Evolutionary conservation across 2,113 vertebrate genomes (phyloP), one percentile per base, ranked within the genome.

Genomic region (Nibea coibor): DNA sequence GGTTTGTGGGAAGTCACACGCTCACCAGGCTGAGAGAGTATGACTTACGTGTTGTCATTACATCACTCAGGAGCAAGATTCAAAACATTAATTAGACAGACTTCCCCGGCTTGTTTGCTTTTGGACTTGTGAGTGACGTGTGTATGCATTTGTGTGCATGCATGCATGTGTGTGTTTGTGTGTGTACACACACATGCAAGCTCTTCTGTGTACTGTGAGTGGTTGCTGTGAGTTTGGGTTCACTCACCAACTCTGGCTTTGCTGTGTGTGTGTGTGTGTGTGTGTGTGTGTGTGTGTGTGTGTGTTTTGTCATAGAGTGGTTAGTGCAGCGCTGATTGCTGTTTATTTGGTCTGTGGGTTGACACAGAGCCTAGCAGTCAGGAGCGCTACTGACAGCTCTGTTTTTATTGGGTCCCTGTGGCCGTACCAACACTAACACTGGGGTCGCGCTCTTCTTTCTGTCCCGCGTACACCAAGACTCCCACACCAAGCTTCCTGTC

Each of bases 271-370:
- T 76, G 72, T 80, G 67, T 72, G 57, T 76, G 72, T 69, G 80
- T 81, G 83, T 82, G 65, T 88, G 57, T 76, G 72, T 80, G 67
- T 72, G 57, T 76, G 72, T 69, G 80, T 81, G 83, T 83, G 65
- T 88, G 77, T 79, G 76, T 85, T 57, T 63, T 89, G 81, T 90
- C 76, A 83, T 58, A 83, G 78, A 76, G 89, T 78, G 84, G 92
- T 91, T 92, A 86, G 87, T 51, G 59, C 73, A 85, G 85, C 15
- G 26, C 90, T 93, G 92, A 93, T 93, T 93, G 91, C 90, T 93
- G 91, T 93, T 93, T 93, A 93, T 93, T 93, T 93, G 92, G 85
- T 89, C 91, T 91, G 89, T 83, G 91, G 91, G 87, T 90, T 88
- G 91, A 92, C 91, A 89, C 75, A 88, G 88, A 91, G 91, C 83